Percentiles rank a stretch among this genome's conserved stretches.
Conservation (phyloP, 2,113 vertebrate species). For the Furnarius figulus region DNA sequence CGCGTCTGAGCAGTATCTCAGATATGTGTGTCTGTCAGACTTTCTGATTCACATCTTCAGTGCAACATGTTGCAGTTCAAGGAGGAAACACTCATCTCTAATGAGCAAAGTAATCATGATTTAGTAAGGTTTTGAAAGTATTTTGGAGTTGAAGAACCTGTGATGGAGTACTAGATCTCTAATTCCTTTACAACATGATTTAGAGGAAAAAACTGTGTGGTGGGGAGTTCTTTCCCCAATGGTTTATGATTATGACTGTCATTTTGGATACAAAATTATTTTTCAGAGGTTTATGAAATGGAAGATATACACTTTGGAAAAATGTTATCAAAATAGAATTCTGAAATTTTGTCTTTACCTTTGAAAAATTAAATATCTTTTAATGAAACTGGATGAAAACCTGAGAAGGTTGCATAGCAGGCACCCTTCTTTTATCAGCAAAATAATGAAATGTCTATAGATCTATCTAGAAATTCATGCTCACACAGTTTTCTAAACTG, state of each 20-base stretch:
- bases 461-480: not conserved
- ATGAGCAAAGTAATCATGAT: not conserved
- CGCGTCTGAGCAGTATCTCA: not conserved
- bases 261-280: not conserved
- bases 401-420: not conserved
- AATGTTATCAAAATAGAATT: not conserved
- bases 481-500: not conserved
- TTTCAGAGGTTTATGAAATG: not conserved
- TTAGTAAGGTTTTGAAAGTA: not conserved
- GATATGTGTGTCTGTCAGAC: not conserved
- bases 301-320: not conserved
- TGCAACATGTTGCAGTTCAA: not conserved
- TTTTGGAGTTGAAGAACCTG: not conserved
- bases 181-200: not conserved
- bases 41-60: not conserved
- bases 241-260: not conserved
- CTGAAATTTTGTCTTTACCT: not conserved
- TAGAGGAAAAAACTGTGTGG: not conserved
- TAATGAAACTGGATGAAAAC: not conserved
- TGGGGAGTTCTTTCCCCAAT: rapidly evolving
- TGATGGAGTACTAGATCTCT: not conserved
- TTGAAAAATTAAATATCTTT: not conserved
- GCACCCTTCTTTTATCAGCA: not conserved
- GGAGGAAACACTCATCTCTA: not conserved
- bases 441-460: not conserved